Evolutionary conservation across 2,113 vertebrate genomes (phyloP), one percentile per base, ranked within the genome.

Genomic region (Antigone vipio): DNA sequence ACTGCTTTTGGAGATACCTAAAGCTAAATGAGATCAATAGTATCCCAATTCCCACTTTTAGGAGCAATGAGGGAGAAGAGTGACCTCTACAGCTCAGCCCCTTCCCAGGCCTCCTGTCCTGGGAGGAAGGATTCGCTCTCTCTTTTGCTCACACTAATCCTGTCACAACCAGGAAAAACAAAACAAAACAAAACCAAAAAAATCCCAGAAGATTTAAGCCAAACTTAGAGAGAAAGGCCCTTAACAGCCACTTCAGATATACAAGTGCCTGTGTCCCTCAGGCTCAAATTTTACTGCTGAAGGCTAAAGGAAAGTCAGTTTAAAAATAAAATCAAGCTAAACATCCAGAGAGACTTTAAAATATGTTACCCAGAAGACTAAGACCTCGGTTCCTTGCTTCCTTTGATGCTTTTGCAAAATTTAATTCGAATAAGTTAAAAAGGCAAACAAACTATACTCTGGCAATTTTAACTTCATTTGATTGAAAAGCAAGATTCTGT

Each of bases 1-100:
- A 2, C 30, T 69, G 58, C n/a, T 79, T 34, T n/a, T 53, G 40
- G 20, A 53, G 21, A 17, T 27, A n/a, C 3, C 11, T 24, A 12
- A 88, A 80, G 45, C 45, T 55, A n/a, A 71, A 30, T 7, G 60
- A 34, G 64, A 13, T 22, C 50, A 45, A 27, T 24, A 67, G 2
- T 10, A 6, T 30, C 44, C 44, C 1, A 24, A 4, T 47, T 88
- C 26, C 52, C 45, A n/a, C 10, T 91, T 84, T 15, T 23, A n/a
- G 85, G 56, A 90, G 34, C 35, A 92, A 22, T 13, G 27, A 89
- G n/a, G 63, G 66, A 83, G 30, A 94, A 82, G 18, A 83, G 75
- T 82, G 89, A 67, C 78, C 66, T 67, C 75, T 76, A 75, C 52
- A 95, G 88, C 74, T 78, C 85, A 93, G 32, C 27, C 20, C 11